phyloP scores from a whole-genome alignment of 1,140 invertebrate species.

The Rhyzopertha dominica region DNA sequence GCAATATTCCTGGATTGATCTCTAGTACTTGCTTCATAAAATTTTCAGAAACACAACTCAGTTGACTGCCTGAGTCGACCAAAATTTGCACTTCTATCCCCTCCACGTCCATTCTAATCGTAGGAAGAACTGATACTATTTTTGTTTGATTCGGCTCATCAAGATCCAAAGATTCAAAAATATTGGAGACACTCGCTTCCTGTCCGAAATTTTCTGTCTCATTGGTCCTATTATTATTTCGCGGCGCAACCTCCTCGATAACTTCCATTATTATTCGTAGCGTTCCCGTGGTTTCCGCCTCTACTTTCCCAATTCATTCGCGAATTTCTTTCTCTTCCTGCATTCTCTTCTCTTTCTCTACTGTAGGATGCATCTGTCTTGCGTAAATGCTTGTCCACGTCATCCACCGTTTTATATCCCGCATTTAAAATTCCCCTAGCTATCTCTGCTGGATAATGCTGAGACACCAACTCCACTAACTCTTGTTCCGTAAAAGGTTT shows the following conservation, averaged over 20 bases:
- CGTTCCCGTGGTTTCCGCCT: too few species aligned
- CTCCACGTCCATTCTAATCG: neutral
- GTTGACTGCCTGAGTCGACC: slow-evolving; percentile 29
- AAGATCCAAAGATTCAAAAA: too few species aligned
- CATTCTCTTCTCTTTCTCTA: too few species aligned
- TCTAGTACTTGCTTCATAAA: slow-evolving; percentile 17
- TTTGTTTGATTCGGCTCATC: too few species aligned
- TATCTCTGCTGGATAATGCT: slow-evolving; percentile 1
- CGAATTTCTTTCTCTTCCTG: too few species aligned
- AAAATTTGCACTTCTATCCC: neutral
- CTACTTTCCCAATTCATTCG: too few species aligned
- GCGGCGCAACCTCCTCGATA: too few species aligned
- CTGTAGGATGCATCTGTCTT: neutral
- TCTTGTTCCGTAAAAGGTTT: slow-evolving; percentile 11
- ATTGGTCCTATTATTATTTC: too few species aligned
- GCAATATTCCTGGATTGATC: slow-evolving; percentile 9
- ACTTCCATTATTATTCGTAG: too few species aligned
- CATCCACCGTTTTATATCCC: neutral
- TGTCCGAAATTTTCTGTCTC: too few species aligned
- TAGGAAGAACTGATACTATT: neutral
- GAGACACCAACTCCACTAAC: slow-evolving; percentile 8
- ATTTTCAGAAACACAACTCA: slow-evolving; percentile 28
- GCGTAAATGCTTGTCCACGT: slow-evolving; percentile 1
- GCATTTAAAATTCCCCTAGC: neutral
- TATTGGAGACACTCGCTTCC: too few species aligned